Evolutionary conservation across 2,888 invertebrate species (phyloP), one percentile per base, ranked within the genome.

Genomic region (Drosophila ezoana): DNA sequence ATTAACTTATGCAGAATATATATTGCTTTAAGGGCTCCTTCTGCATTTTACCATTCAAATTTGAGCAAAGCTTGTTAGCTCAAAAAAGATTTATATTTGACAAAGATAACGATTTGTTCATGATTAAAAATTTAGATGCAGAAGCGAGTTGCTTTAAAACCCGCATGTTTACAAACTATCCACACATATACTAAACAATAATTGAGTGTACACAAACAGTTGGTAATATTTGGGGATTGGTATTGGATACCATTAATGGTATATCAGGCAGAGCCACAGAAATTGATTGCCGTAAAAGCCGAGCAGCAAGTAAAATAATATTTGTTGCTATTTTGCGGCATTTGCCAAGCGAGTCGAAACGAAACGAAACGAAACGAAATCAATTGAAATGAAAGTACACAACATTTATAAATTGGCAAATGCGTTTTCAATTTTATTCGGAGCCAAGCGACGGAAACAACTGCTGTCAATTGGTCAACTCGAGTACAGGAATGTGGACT

Each of bases 261-360:
- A 23, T 40, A 47, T 48, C 53, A 48, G 35, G 14, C n/a, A 48
- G n/a, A 43, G 83, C 80, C 80, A 76, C 83, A 82, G 65, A 76
- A 83, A 79, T 83, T 83, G 80, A 79, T 83, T 83, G 78, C 78
- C 84, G 57, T 83, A 76, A 79, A 82, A 79, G 67, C 67, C 67
- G 53, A 71, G 79, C 52, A 53, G 58, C 62, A 75, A 65, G 58
- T 53, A 56, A 66, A 69, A 69, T 69, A 62, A 64, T 64, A 62
- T 72, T 63, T 80, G 58, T 56, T 67, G 60, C 58, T 54, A 48
- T 56, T 72, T 60, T 83, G 77, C 45, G 81, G 79, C 58, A 60
- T 54, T 49, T 53, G 32, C 38, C 56, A 13, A 23, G 10, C 43
- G n/a, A 63, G 38, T 32, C 48, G 28, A 45, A 69, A 18, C 45